Base-by-base conservation (phyloP, 2,888 invertebrate genomes). In the Chrysotoxum bicinctum region DNA sequence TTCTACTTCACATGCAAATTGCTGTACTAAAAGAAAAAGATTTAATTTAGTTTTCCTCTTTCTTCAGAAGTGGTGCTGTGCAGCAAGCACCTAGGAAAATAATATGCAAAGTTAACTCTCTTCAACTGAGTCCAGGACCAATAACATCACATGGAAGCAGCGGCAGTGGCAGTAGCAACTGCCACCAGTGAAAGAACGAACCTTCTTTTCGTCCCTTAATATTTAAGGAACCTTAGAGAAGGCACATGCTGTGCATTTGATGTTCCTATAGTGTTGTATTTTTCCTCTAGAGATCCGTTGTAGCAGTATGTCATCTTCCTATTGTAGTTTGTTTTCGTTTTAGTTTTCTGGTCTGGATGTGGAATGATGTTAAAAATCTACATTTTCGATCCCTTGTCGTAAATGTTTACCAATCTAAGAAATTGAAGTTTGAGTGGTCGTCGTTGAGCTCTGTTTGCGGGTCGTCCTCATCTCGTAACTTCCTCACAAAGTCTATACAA, bases 21-120 rank as follows among this genome's bases (percentile, higher is more conserved):
- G 68, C 78, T 69, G 40, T 64, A 50, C 69, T 62, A 56, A 75
- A 70, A 75, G 74, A 79, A 79, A n/a, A 74, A 75, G 83, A 84
- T 79, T 84, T 84, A 84, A 84, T 84, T 84, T 84, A 84, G 83
- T 75, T 70, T 74, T 56, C 64, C 70, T 45, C 64, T 30, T 16
- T 26, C 16, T 19, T 6, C 62, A 16, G 10, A 23, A 60, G n/a
- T 40, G 26, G 4, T 58, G 14, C 21, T 9, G 14, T 58, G 19
- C 35, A 58, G 19, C 14, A 58, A 37, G 64, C 70, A 77, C 77
- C 58, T 72, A 77, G 56, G 48, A 76, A 76, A 76, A 82, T 72
- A 84, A 83, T 74, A 83, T 83, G 83, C 78, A 78, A 74, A 78
- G 73, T 78, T 69, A 23, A 30, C 43, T 81, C 68, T 43, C 56